These are phyloP conservation scores for Tachysurus vachellii DNA, from an alignment of 2,113 vertebrate species.

Conservation along the genomic window DNA sequence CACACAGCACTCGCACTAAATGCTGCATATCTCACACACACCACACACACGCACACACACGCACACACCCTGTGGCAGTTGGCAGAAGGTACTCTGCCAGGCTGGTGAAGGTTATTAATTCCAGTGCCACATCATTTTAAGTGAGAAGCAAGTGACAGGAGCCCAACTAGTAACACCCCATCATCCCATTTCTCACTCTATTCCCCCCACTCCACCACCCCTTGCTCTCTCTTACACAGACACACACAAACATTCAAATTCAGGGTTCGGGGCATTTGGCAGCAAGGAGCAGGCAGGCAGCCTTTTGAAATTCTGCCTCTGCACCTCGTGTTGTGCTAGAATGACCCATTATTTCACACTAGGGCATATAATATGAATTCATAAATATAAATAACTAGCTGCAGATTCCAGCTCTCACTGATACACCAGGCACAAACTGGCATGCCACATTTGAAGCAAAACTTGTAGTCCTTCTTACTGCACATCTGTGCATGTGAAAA, in stretches of 20 bases:
- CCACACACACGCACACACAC: slow-evolving; percentile 13
- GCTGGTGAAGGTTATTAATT: slow-evolving; percentile 61
- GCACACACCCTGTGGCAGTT: slow-evolving; percentile 42
- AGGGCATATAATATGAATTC: slow-evolving; percentile 81
- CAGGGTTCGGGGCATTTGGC: slow-evolving; percentile 66
- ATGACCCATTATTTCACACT: slow-evolving; percentile 81
- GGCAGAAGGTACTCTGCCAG: slow-evolving; percentile 48
- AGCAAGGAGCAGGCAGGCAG: slow-evolving; percentile 60
- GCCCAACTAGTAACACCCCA: slow-evolving; percentile 55
- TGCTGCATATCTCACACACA: background rate
- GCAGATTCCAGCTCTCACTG: slow-evolving; percentile 69
- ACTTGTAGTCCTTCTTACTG: slow-evolving; percentile 30
- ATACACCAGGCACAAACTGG: slow-evolving; percentile 62
- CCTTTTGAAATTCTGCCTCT: slow-evolving; percentile 80
- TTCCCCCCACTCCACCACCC: background rate
- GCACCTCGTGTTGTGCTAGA: slow-evolving; percentile 77
- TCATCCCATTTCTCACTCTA: slow-evolving; percentile 23
- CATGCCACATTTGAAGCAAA: slow-evolving; percentile 59
- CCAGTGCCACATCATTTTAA: slow-evolving; percentile 65
- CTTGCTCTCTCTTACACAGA: background rate
- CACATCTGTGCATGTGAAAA: background rate
- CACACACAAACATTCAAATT: slow-evolving; percentile 71
- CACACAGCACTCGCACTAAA: slow-evolving; percentile 1
- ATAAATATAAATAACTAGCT: slow-evolving; percentile 82
- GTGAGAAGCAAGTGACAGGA: slow-evolving; percentile 70